Evolutionary conservation across 2,888 invertebrate genomes (phyloP), one percentile per base, ranked within the genome.

Genomic region (Drymonia ruficornis): DNA sequence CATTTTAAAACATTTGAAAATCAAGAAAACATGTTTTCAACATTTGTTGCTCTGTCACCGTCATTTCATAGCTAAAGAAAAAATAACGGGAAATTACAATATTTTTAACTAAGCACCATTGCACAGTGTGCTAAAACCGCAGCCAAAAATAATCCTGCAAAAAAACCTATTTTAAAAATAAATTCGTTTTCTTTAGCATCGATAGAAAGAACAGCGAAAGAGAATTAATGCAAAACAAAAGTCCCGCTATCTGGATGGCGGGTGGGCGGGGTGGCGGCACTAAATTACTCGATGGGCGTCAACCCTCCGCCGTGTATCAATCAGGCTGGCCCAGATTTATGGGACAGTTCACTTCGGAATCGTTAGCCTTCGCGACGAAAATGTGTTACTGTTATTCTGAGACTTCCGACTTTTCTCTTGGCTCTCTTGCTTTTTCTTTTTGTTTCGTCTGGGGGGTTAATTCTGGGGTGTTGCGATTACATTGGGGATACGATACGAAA

Each of bases 221-320:
- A 87, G 89, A 89, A 91, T 91, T 91, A 91, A 92, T 92, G 91
- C 91, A 90, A 92, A 92, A 91, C 91, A 92, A 91, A 91, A 91
- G 91, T 89, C 84, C 72, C 79, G 81, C 78, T 88, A 91, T 89
- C 91, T 84, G 90, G 93, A 83, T 81, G 91, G 91, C 81, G 75
- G 91, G 93, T 91, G 95, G 94, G 94, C 90, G 91, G 88, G 88
- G 82, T 91, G 93, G 83, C 93, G 94, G 93, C 94, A 94, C 92
- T 94, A 94, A 94, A 94, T 94, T 94, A 94, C 94, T 88, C 89
- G 90, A 93, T 94, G 93, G 93, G 93, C 93, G 93, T 93, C 93
- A 93, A 91, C 93, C 90, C 82, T 86, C 89, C 89, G 91, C 92
- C 92, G 90, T 93, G 93, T 93, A 93, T 93, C 93, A 92, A 93